Base-by-base conservation (phyloP, 2,113 vertebrate species). In the Pelusios castaneus region DNA sequence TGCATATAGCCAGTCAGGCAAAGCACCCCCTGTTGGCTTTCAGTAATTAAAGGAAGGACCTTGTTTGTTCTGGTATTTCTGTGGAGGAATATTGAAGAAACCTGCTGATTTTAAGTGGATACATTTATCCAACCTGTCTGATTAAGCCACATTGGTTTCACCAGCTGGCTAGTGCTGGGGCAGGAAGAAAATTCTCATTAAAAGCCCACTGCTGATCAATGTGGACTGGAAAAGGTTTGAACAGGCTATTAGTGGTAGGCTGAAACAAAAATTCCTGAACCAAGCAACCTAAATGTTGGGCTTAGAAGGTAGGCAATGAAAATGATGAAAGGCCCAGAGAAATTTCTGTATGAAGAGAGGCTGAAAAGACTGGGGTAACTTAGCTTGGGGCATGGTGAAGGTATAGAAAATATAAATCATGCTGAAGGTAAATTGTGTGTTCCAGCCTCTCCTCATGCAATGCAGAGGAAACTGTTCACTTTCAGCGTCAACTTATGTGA, bases 401-500 rank as follows among this genome's bases (percentile, higher is more conserved):
- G 19, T 70, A 70, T 70, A 38, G 63, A 70, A 70, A 70, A 67
- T n/a, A 67, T 6, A 17, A n/a, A 19, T 67, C 63, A 21, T n/a
- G 5, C 63, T 19, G 17, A 94, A 75, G 89, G 77, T 77, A 94
- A 95, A 90, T 85, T 70, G 79, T 88, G 82, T 84, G 87, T 91
- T 45, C 16, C 73, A 80, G 2, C 95, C 93, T 95, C 34, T 90
- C 95, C 56, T 41, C 49, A 85, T 80, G 51, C 16, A 27, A 77
- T 58, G 89, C 80, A 70, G n/a, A n/a, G 31, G 90, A 89, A 95
- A 73, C 4, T 82, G 91, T 19, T 70, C 17, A 91, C 86, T 87
- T 96, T 95, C 29, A 92, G 95, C n/a, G 79, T 92, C 90, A 82
- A 29, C 52, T 90, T 85, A 95, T 90, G 89, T 67, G 88, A 93